Base-by-base conservation (phyloP, 2,888 invertebrate species). In the Metacarcinus magister region DNA sequence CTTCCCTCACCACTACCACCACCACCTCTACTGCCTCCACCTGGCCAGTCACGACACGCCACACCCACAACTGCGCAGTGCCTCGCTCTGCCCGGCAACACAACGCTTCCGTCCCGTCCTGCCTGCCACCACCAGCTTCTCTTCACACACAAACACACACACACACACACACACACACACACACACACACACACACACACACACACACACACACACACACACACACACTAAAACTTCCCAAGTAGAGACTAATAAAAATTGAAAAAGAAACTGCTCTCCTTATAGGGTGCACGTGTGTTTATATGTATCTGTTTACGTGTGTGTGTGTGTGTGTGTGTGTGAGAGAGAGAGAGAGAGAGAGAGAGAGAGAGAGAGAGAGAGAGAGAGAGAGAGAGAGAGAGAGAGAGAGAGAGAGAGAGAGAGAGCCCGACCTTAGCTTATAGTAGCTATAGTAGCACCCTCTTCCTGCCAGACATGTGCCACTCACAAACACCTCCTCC, bases 71-170 rank as follows among this genome's bases (percentile, higher is more conserved):
- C 87, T 87, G 87, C 87, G 87, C 87, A 87, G 87, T 39, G 87
- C 87, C 87, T 87, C 39, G 87, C 87, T 87, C 87, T 87, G 87
- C 87, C 87, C 87, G 87, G 87, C 87, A 87, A 87, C 87, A 87
- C 87, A 32, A 87, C 32, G 87, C 39, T 87, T 87, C 87, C 87
- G 87, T 87, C 87, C 16, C 87, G 87, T 16, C 87, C 8, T 87
- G 87, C 39, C 87, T 87, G 39, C 87, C 32, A 39, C 87, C 16
- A 75, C n/a, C 28, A 1, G 28, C 28, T 7, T 60, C 60, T 60
- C 19, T 19, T 23, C 60, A 19, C 60, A 60, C 19, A 60, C 19
- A 19, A 60, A 16, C 1, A 5, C 16, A 54, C 16, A 2, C 1
- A 8, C 8, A 54, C 16, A 54, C 8, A 60, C 19, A 60, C 19